These are phyloP conservation scores for Carapus acus DNA, from an alignment of 2,797 vertebrate genomes.

Conservation along the genomic window DNA sequence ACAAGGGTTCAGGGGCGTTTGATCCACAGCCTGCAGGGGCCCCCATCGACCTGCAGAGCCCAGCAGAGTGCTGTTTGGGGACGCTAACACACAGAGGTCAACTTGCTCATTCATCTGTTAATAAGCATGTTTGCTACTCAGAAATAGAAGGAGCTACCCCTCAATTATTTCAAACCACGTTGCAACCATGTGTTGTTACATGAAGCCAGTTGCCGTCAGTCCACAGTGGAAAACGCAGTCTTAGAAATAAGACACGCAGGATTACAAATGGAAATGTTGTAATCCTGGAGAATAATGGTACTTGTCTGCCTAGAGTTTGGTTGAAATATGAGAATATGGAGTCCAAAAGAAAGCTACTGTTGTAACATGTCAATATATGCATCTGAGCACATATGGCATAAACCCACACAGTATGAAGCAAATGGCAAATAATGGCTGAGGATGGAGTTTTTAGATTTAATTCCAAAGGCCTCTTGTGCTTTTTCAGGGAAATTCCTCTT, in stretches of 20 bases:
- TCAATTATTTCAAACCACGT: conserved; percentile 56
- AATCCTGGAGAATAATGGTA: conserved; percentile 18
- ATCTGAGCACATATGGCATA: not conserved
- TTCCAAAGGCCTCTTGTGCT: conserved; percentile 31
- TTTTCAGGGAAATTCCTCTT: conserved; percentile 64
- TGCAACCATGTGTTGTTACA: conserved; percentile 52
- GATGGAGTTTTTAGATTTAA: conserved; percentile 28
- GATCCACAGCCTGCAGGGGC: conserved; percentile 30
- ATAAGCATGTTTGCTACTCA: conserved; percentile 69
- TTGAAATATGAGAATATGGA: conserved; percentile 24
- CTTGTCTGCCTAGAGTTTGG: conserved; percentile 20
- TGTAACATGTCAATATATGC: no score
- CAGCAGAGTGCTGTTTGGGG: conserved; percentile 25
- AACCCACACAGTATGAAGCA: conserved; percentile 17
- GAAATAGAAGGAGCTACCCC: conserved; percentile 65
- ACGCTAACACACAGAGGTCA: conserved; percentile 48
- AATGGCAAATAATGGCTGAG: conserved; percentile 9
- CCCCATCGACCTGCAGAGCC: conserved; percentile 20
- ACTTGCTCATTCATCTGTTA: conserved; percentile 55
- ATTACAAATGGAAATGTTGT: conserved; percentile 41
- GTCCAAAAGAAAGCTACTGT: no score
- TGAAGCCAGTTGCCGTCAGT: conserved; percentile 37
- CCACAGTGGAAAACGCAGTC: conserved; percentile 42
- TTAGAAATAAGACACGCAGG: conserved; percentile 44
- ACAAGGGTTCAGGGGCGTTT: not conserved